A percentile compares a stretch with the other conserved stretches of the same genome.
These are phyloP conservation scores for Hybognathus amarus DNA, from an alignment of 2,797 vertebrate species.

Conservation along the genomic window DNA sequence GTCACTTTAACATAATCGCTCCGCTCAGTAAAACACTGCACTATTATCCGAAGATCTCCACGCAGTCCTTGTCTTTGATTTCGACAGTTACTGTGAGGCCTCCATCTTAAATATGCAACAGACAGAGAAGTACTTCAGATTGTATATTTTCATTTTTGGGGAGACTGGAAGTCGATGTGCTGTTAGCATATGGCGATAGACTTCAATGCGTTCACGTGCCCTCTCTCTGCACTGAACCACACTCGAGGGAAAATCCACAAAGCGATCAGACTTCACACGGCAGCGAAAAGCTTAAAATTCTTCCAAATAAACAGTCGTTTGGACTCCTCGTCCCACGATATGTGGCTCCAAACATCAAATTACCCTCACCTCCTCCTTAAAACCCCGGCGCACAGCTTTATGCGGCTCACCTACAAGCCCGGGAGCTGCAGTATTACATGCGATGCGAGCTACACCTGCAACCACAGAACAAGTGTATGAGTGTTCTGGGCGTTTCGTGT, in stretches of 20 bases:
- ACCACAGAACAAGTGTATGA: conserved; percentile 97
- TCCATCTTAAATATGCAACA: conserved; percentile 2
- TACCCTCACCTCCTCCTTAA: conserved; percentile 18
- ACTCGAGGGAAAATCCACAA: conserved; percentile 6
- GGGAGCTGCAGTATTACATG: conserved; percentile 46
- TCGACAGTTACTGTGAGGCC: background rate
- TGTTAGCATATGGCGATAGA: background rate
- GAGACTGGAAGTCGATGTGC: conserved; percentile 18
- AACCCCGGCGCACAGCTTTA: conserved; percentile 9
- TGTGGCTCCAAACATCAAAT: conserved; percentile 38
- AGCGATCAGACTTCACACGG: conserved; percentile 14
- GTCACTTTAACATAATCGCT: conserved; percentile 12
- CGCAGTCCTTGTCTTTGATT: background rate
- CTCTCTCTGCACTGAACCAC: background rate
- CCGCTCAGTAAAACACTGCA: background rate
- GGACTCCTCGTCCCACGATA: conserved; percentile 48
- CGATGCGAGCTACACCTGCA: conserved; percentile 89
- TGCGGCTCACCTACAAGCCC: conserved; percentile 32
- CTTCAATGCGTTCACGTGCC: background rate
- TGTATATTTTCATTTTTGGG: conserved; percentile 17
- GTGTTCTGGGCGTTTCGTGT: conserved; percentile 85
- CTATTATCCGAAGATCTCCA: background rate
- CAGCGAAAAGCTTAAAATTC: conserved; percentile 53
- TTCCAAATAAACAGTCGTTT: conserved; percentile 42
- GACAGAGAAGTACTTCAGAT: conserved; percentile 1